Evolutionary conservation across 2,113 vertebrate genomes (phyloP).

Genomic region (Theristicus caerulescens): DNA sequence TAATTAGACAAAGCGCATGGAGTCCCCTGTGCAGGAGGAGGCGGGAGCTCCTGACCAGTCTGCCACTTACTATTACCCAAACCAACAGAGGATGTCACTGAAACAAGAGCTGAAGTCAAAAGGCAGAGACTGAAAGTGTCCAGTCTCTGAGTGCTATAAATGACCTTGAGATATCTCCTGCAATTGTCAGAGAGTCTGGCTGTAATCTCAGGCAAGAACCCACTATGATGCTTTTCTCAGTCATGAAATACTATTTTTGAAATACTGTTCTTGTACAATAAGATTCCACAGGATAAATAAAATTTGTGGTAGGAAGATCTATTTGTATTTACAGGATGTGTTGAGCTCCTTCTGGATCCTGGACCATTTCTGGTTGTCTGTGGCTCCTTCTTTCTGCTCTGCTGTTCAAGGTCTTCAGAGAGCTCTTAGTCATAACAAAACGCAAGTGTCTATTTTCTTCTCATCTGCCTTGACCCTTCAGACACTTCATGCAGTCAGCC

Average conservation of each 20-base stretch:
- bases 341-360: background rate
- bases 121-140: slow-evolving; percentile 18
- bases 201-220: background rate
- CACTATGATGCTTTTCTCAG: background rate
- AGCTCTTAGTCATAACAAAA: background rate
- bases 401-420: background rate
- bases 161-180: slow-evolving; percentile 44
- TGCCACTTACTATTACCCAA: slow-evolving; percentile 53
- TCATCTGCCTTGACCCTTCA: background rate
- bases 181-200: background rate
- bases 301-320: background rate
- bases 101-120: slow-evolving; percentile 20
- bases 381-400: background rate
- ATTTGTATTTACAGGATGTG: background rate
- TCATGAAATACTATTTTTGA: background rate
- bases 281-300: background rate
- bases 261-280: background rate
- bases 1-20: background rate
- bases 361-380: background rate
- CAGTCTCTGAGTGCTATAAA: background rate
- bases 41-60: slow-evolving; percentile 20
- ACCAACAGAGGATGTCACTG: background rate
- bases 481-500: background rate
- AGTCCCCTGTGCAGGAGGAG: fast-evolving
- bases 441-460: background rate